Base-by-base conservation (phyloP, 2,888 invertebrate species). In the Tetanocera ferruginea region DNA sequence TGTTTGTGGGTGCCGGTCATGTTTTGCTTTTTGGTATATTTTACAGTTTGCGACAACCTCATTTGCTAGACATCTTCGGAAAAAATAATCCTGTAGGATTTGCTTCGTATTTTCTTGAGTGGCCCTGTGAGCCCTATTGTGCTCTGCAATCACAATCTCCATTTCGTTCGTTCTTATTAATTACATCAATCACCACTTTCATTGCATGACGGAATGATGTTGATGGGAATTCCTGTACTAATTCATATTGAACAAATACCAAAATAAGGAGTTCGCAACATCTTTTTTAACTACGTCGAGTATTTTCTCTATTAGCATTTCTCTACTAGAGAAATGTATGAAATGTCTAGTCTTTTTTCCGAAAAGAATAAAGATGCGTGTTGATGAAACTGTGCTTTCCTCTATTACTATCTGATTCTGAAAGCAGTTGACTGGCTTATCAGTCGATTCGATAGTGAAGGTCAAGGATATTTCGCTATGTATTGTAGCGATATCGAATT, bases 401-500 rank as follows among this genome's bases (percentile, higher is more conserved):
- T 82, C 79, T 6, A 82, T 55, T 28, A 83, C 23, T 14, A 82
- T 81, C 52, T 82, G 80, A 17, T 83, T 82, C 71, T 75, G 67
- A 28, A 81, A 84, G 37, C 82, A 81, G 55, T 83, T 83, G 11
- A 82, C 23, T 3, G 82, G 82, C 9, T 81, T 83, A 1, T 81
- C 79, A 17, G 77, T 80, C 19, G 80, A 43, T 34, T 79, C 78
- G 37, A 80, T 80, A 9, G 78, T 80, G 55, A 81, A 80, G 1
- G 82, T 80, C 9, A 82, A 57, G 14, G 81, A 80, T n/a, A 52
- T 52, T 28, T 81, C 78, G 31, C 81, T 82, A 57, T 81, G 72
- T 5, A 77, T 51, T 17, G 75, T 62, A 6, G 72, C 75, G 23
- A 51, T 17, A 31, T 77, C 78, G 34, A 74, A 64, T 4, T 43